phyloP scores from a whole-genome alignment of 1,140 invertebrate species.

The Copidosoma floridanum region DNA sequence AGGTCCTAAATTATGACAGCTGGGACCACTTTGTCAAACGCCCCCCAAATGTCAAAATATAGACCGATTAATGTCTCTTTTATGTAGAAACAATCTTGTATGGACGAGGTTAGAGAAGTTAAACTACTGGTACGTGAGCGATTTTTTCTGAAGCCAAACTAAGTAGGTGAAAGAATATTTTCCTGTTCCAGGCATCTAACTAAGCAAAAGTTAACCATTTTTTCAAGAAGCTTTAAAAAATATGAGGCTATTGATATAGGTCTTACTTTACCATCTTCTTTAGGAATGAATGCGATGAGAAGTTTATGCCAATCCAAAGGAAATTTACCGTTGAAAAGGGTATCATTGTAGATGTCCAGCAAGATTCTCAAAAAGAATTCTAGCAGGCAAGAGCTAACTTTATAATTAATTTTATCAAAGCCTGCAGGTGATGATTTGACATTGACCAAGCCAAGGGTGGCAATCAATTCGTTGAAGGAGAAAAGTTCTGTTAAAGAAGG shows the following conservation, averaged over 20 bases:
- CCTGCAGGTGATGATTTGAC: conserved; percentile 8
- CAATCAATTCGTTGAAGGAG: not conserved
- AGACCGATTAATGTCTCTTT: not conserved
- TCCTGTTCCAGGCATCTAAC: conserved; percentile 20
- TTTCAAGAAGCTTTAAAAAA: conserved; percentile 29
- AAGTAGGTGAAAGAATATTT: conserved; percentile 5
- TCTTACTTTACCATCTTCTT: conserved; percentile 14
- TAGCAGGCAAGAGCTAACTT: not conserved
- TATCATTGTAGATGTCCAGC: not conserved
- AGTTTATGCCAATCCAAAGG: conserved; percentile 6
- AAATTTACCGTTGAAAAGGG: not conserved
- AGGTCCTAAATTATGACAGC: conserved; percentile 12
- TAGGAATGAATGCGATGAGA: conserved; percentile 21
- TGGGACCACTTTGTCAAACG: conserved; percentile 27
- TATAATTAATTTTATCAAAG: conserved; percentile 4
- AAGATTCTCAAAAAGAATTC: not conserved
- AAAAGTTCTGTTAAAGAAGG: not conserved
- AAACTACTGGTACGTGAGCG: conserved; percentile 21
- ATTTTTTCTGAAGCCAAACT: conserved; percentile 26
- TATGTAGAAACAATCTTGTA: not conserved
- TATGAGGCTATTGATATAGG: conserved; percentile 30
- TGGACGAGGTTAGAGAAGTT: conserved; percentile 8
- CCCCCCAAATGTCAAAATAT: conserved; percentile 28
- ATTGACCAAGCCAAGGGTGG: not conserved
- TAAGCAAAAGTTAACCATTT: too few species aligned